These are phyloP conservation scores for Rissa tridactyla DNA, from an alignment of 2,113 vertebrate genomes.

Conservation along the genomic window DNA sequence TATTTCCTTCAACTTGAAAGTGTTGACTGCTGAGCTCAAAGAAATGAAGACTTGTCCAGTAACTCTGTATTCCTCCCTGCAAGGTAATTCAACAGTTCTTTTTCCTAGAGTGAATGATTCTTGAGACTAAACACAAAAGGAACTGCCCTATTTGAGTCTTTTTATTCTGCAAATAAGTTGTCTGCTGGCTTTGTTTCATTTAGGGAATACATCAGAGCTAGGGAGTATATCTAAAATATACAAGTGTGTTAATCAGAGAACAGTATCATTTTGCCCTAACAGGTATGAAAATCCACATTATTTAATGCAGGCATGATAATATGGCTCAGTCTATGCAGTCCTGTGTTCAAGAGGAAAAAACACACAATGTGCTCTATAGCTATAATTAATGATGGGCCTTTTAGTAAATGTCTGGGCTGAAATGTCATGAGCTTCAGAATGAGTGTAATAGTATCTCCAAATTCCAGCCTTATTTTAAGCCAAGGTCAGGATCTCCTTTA, in stretches of 20 bases:
- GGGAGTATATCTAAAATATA: not conserved
- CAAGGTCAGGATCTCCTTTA: not conserved
- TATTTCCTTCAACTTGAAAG: not conserved
- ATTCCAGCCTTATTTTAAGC: not conserved
- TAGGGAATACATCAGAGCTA: not conserved
- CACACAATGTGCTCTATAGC: not conserved
- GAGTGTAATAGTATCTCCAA: not conserved
- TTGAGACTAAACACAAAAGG: not conserved
- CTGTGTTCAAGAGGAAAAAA: not conserved
- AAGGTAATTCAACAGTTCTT: not conserved
- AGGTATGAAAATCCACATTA: not conserved
- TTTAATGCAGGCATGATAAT: not conserved
- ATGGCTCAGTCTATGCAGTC: not conserved
- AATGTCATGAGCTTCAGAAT: not conserved
- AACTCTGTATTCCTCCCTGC: not conserved
- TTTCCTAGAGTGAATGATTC: not conserved
- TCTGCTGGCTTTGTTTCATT: not conserved
- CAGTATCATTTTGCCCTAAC: not conserved
- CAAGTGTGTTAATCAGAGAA: not conserved
- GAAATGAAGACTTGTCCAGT: not conserved
- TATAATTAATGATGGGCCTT: not conserved
- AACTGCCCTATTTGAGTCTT: not conserved
- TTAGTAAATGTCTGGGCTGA: not conserved
- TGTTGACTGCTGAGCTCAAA: not conserved
- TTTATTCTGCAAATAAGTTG: not conserved